Percentiles rank a stretch among this genome's conserved stretches.
phyloP scores from a whole-genome alignment of 2,797 vertebrate species.

The Prionace glauca region DNA sequence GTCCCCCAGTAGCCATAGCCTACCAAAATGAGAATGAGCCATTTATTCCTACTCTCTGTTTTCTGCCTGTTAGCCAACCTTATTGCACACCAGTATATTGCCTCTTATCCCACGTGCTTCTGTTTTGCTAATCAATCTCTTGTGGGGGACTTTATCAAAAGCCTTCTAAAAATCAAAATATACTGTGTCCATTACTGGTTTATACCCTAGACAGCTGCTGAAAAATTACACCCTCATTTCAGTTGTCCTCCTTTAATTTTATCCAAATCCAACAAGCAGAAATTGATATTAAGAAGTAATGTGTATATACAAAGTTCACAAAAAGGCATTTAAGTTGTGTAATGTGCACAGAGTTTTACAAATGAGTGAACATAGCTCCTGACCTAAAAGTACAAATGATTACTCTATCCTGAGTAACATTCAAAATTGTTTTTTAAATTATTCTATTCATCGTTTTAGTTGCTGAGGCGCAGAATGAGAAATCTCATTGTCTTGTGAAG shows the following conservation, averaged over 20 bases:
- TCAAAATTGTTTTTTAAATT: not conserved
- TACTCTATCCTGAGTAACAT: not conserved
- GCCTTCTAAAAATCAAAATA: no score
- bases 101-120: no score
- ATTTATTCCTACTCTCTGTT: no score
- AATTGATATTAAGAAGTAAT: not conserved
- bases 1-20: no score
- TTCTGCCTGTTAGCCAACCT: no score
- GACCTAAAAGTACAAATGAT: not conserved
- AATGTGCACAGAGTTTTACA: not conserved
- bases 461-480: not conserved
- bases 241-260: not conserved
- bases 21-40: no score
- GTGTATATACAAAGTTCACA: not conserved
- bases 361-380: not conserved
- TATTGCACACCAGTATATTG: no score
- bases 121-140: no score
- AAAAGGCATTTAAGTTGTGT: not conserved
- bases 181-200: not conserved
- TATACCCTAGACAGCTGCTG: not conserved
- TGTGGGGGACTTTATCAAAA: no score
- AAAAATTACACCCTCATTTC: not conserved
- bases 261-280: not conserved
- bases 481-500: not conserved
- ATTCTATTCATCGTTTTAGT: not conserved